phyloP scores from a whole-genome alignment of 2,113 vertebrate species.

The Solenodon paradoxus region DNA sequence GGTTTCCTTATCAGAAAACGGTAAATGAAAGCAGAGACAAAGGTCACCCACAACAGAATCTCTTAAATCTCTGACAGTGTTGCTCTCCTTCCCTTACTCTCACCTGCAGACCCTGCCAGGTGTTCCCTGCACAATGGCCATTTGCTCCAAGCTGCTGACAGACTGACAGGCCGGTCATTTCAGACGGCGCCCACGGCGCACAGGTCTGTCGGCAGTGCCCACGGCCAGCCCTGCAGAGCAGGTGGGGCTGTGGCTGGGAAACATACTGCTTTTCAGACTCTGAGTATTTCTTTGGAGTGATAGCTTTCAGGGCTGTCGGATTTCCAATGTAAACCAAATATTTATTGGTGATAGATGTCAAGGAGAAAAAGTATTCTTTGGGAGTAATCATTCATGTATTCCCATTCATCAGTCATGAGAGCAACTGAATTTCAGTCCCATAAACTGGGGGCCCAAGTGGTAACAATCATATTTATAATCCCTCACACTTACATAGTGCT shows the following conservation, averaged over 20 bases:
- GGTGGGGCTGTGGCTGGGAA: neutral
- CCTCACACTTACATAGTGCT: neutral
- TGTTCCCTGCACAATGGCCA: neutral
- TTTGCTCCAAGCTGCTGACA: neutral
- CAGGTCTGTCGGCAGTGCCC: neutral
- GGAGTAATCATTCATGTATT: conserved; percentile 43
- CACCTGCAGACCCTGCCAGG: neutral
- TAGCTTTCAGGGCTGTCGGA: conserved; percentile 38
- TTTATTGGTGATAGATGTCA: conserved; percentile 50
- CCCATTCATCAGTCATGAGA: neutral
- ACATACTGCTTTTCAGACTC: neutral
- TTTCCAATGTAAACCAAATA: conserved; percentile 65
- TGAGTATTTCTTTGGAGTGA: conserved; percentile 48
- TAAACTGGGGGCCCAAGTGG: neutral
- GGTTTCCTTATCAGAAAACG: neutral
- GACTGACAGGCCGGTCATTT: neutral
- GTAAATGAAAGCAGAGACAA: neutral
- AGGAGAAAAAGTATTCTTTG: conserved; percentile 46
- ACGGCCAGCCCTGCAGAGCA: neutral
- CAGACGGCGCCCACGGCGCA: neutral
- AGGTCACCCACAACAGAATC: neutral
- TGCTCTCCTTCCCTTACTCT: neutral
- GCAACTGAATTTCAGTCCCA: conserved; percentile 24
- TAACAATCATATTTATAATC: conserved; percentile 37
- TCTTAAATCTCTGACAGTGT: neutral